A percentile compares a stretch with the other conserved stretches of the same genome.
Evolutionary conservation across 2,888 invertebrate genomes (phyloP).

Genomic region (Rhogogaster chlorosoma): DNA sequence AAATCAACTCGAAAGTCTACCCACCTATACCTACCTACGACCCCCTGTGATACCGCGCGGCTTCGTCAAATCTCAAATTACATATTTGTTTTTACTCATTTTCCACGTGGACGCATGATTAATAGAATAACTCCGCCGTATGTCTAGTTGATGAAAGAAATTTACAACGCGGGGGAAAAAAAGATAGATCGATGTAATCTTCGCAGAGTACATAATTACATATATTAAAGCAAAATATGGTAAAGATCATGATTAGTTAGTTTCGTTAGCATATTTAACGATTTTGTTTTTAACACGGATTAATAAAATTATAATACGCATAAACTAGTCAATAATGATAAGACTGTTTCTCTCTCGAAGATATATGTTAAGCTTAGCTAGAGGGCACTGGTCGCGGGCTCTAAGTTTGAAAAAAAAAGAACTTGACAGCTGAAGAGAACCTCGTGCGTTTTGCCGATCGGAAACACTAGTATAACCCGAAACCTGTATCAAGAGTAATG

Average conservation of each 20-base stretch:
- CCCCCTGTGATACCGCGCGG: background rate
- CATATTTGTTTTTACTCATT: background rate
- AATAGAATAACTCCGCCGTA: no score
- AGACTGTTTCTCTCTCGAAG: background rate
- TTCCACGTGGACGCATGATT: background rate
- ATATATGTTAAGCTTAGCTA: background rate
- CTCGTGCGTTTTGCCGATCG: conserved; percentile 10
- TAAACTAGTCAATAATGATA: background rate
- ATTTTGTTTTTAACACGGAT: background rate
- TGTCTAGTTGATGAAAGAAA: background rate
- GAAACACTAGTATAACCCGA: background rate
- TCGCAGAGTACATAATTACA: no score
- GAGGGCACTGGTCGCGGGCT: conserved; percentile 9
- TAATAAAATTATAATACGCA: background rate
- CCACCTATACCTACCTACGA: background rate
- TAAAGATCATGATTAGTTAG: background rate
- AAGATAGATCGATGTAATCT: background rate
- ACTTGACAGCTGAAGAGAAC: conserved; percentile 25
- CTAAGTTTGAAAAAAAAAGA: conserved; percentile 6
- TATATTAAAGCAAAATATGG: background rate
- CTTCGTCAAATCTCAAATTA: background rate
- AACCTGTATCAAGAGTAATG: background rate
- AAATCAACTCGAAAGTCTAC: background rate
- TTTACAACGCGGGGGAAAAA: background rate
- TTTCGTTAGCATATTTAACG: background rate